phyloP scores from a whole-genome alignment of 30 jellyfish, hydroid and myxozoan genomes.

The Aurelia sp. region DNA sequence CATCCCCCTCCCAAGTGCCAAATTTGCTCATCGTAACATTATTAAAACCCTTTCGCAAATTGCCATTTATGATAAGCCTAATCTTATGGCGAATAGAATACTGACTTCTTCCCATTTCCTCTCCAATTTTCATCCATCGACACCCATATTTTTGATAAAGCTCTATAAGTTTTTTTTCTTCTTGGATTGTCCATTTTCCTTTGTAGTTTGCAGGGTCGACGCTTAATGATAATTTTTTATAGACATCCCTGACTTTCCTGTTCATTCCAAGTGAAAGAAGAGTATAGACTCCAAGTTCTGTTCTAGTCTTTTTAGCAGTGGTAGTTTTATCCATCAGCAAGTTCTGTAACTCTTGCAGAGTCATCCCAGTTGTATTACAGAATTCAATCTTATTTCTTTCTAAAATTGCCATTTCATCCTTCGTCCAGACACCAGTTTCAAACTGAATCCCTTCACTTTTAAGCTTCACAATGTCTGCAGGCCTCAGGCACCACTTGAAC shows the following conservation, averaged over 20 bases:
- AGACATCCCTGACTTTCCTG: slow-evolving; percentile 19
- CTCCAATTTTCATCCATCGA: slow-evolving; percentile 41
- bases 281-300: slow-evolving; percentile 20
- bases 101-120: slow-evolving; percentile 45
- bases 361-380: background rate
- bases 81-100: background rate
- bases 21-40: too few relatives aligned
- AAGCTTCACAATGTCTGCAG: slow-evolving; percentile 17
- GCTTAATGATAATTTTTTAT: slow-evolving; percentile 4
- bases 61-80: background rate
- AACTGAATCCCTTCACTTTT: slow-evolving; percentile 27
- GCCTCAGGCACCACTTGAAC: slow-evolving; percentile 18
- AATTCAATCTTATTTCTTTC: slow-evolving; percentile 15
- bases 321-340: slow-evolving; percentile 11
- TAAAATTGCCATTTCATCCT: slow-evolving; percentile 25
- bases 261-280: slow-evolving; percentile 41
- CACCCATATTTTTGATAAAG: slow-evolving; percentile 38
- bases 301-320: slow-evolving; percentile 3
- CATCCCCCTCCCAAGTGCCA: background rate
- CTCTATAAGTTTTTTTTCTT: background rate
- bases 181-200: slow-evolving; percentile 39
- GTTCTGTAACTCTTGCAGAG: slow-evolving; percentile 1
- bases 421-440: slow-evolving; percentile 50
- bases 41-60: too few relatives aligned
- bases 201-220: slow-evolving; percentile 33